Evolutionary conservation across 64 coral and sea anemone species (phyloP).

Genomic region (Montipora foliosa): DNA sequence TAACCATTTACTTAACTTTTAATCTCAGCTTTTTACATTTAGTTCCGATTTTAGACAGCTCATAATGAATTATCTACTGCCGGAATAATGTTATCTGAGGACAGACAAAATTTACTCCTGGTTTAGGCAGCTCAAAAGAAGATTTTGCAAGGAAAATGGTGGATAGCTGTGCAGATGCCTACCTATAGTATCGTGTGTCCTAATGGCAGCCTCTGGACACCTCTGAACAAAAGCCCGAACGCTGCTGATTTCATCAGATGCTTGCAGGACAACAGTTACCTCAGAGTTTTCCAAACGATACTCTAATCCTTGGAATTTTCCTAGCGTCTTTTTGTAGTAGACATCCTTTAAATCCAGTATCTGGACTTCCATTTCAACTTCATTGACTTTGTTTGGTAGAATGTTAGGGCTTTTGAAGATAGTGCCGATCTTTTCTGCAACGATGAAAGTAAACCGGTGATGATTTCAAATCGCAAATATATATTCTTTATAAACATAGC

Average conservation of each 20-base stretch:
- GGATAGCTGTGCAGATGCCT: not conserved
- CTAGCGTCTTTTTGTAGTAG: constrained; percentile 53
- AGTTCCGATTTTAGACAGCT: too few species aligned
- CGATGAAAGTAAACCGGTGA: too few species aligned
- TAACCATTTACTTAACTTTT: too few species aligned
- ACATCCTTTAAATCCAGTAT: constrained; percentile 51
- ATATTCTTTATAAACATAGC: too few species aligned
- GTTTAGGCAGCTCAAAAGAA: not conserved
- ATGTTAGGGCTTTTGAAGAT: not conserved
- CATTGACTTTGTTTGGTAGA: not conserved
- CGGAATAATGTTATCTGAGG: too few species aligned
- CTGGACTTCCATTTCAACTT: constrained; percentile 39
- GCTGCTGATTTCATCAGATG: constrained; percentile 21
- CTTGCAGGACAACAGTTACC: not conserved
- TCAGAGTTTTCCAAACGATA: constrained; percentile 37
- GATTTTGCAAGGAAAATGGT: not conserved
- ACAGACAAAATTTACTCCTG: not conserved
- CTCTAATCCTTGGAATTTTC: constrained; percentile 17
- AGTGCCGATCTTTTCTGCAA: not conserved
- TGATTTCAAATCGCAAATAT: too few species aligned
- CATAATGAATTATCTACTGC: too few species aligned
- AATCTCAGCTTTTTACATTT: too few species aligned
- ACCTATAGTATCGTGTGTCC: constrained; percentile 52
- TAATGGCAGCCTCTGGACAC: constrained; percentile 43
- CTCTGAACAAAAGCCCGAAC: constrained; percentile 23